Evolutionary conservation across 2,113 vertebrate species (phyloP), one percentile per base, ranked within the genome.

Genomic region (Cacatua alba): DNA sequence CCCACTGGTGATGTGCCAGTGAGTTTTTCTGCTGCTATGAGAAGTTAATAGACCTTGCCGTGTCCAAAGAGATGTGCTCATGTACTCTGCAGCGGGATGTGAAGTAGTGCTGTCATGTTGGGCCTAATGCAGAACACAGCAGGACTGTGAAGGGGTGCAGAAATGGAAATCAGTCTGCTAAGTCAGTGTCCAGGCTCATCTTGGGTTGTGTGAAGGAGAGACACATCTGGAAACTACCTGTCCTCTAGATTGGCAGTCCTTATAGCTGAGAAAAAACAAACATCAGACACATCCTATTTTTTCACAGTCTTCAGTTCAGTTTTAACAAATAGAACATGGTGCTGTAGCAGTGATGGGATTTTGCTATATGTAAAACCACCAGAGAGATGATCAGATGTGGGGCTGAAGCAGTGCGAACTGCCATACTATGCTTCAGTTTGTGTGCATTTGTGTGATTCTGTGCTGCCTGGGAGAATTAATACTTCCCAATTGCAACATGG

Each of bases 391-490:
- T 62, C 48, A 44, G 67, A 14, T 5, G 43, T n/a, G 10, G 17
- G 37, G 11, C 31, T 28, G 71, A 39, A 17, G 37, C 5, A 0
- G 21, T 5, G 21, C 3, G 23, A 82, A 31, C 59, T 43, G 44
- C 59, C 17, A 2, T 2, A 1, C 28, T 6, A 5, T 28, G 29
- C 41, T 44, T 24, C 31, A 39, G 14, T 3, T 0, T 9, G 10
- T 11, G 31, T 8, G 39, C 17, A 1, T 15, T 24, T 43, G 26
- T 16, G 29, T 35, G 13, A 23, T 5, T 60, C 14, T 26, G n/a
- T 37, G 57, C 68, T 44, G 49, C 33, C 37, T 33, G 19, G 19
- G 29, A 46, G 26, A 29, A 29, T 35, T 21, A 52, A 43, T 52
- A 37, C 37, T 71, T 70, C 19, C 35, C 28, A 4, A 3, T 5